A percentile compares a stretch with the other conserved stretches of the same genome.
Conservation (phyloP, 2,797 vertebrate species). For the Alca torda region DNA sequence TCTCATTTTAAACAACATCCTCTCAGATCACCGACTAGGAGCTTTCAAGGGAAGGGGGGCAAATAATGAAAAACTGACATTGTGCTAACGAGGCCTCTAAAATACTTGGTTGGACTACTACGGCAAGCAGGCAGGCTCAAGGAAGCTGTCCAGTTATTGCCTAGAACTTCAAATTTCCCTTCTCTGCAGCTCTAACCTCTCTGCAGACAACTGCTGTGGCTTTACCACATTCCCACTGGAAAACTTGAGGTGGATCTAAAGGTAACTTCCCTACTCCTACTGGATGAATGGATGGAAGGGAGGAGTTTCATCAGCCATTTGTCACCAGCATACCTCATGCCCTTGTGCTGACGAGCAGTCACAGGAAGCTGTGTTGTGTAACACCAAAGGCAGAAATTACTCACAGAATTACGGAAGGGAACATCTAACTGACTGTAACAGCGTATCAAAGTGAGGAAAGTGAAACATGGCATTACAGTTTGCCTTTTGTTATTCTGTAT, state of each 20-base stretch:
- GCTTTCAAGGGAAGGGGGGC: background rate
- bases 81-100: background rate
- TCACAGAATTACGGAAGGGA: background rate
- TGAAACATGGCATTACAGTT: background rate
- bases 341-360: background rate
- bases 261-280: background rate
- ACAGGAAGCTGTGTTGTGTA: background rate
- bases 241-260: background rate
- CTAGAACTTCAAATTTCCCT: background rate
- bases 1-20: background rate
- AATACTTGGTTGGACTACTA: background rate
- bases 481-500: background rate
- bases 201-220: background rate
- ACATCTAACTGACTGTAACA: background rate
- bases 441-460: background rate
- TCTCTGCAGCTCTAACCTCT: background rate
- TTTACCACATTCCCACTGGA: background rate
- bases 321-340: background rate
- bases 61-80: background rate
- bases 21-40: fast-evolving
- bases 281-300: background rate
- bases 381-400: background rate
- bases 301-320: background rate
- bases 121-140: background rate
- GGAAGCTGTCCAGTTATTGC: background rate